Evolutionary conservation across 2,113 vertebrate species (phyloP).

Genomic region (Galeopterus variegatus): DNA sequence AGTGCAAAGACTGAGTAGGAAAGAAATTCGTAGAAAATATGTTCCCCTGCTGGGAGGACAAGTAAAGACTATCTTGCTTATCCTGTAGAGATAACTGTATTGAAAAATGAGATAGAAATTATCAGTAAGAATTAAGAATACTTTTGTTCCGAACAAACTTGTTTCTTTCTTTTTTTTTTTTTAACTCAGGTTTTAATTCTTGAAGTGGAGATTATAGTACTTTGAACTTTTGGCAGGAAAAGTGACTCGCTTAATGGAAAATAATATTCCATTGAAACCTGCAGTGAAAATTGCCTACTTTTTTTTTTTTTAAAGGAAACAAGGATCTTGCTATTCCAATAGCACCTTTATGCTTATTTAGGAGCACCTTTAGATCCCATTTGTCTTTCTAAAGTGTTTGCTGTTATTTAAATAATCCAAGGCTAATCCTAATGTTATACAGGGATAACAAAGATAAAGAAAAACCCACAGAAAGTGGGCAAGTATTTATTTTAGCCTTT

Average conservation of each 20-base stretch:
- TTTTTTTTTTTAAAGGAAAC: not conserved
- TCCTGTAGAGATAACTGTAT: not conserved
- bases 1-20: not conserved
- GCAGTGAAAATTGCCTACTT: not conserved
- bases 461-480: conserved; percentile 19
- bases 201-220: not conserved
- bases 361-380: not conserved
- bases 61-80: not conserved
- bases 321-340: not conserved
- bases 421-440: not conserved
- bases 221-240: not conserved
- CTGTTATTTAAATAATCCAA: conserved; percentile 50
- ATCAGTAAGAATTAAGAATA: not conserved
- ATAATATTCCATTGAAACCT: not conserved
- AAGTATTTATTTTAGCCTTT: conserved; percentile 59
- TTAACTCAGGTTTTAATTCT: not conserved
- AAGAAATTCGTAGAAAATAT: not conserved
- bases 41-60: not conserved
- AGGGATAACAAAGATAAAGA: conserved; percentile 25
- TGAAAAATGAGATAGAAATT: not conserved
- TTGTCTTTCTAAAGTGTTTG: conserved; percentile 58
- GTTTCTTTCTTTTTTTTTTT: too few relatives aligned
- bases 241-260: not conserved
- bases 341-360: not conserved
- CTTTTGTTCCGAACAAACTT: not conserved